Evolutionary conservation across 2,113 vertebrate species (phyloP).

Genomic region (Eurystomus gularis): DNA sequence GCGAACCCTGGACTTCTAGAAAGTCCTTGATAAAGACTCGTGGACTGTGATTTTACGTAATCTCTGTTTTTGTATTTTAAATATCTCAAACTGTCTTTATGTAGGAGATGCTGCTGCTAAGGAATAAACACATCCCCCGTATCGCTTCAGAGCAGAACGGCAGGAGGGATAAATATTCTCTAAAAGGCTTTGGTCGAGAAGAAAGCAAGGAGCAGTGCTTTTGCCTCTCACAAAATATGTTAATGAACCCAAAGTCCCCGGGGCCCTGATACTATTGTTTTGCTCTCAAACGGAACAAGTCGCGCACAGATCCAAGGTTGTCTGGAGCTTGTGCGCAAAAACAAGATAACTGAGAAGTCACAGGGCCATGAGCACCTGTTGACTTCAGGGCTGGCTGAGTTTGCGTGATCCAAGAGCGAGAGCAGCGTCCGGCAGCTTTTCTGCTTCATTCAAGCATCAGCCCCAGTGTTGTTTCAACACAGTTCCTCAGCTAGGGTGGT

Average conservation of each 20-base stretch:
- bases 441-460: not conserved
- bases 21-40: not conserved
- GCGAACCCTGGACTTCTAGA: not conserved
- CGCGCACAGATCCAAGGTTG: accelerated
- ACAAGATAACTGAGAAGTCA: not conserved
- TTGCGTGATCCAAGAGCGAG: not conserved
- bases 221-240: not conserved
- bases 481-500: not conserved
- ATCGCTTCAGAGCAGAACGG: not conserved
- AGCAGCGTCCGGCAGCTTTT: not conserved
- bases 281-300: not conserved
- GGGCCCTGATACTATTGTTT: not conserved
- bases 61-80: conserved; percentile 2
- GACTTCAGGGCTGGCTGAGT: not conserved
- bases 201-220: conserved; percentile 1
- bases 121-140: conserved; percentile 14
- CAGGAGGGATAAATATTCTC: not conserved
- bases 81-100: not conserved
- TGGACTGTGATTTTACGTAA: not conserved
- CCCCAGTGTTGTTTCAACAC: not conserved
- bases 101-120: conserved; percentile 23
- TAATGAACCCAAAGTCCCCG: not conserved
- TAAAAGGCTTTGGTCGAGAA: not conserved
- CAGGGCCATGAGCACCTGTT: not conserved
- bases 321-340: not conserved